These are phyloP conservation scores for Ptychochromis oligacanthus DNA, from an alignment of 2,113 vertebrate species.

Conservation along the genomic window DNA sequence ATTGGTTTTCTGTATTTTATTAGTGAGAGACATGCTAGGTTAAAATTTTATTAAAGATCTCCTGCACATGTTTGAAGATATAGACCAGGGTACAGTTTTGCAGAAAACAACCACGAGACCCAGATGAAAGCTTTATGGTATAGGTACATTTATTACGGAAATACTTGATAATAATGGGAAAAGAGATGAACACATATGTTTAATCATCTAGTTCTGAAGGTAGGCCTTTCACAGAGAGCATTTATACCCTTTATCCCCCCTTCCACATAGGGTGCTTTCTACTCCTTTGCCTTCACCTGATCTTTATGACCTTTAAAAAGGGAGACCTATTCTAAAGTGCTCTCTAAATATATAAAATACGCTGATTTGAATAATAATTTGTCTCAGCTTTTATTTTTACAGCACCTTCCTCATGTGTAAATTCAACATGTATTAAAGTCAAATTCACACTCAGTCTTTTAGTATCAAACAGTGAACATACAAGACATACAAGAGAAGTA, in stretches of 20 bases:
- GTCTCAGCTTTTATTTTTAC: not conserved
- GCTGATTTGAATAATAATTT: not conserved
- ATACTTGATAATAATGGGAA: accelerated
- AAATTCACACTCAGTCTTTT: not conserved
- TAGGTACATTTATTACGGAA: not conserved
- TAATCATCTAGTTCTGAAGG: not conserved
- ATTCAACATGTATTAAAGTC: not conserved
- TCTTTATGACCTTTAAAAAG: not conserved
- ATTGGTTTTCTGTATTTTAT: not conserved
- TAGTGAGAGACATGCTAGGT: not conserved
- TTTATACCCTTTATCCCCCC: no score
- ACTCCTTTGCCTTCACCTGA: not conserved
- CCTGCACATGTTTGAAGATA: not conserved
- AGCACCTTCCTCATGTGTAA: not conserved
- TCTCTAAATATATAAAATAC: not conserved
- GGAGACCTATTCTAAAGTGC: not conserved
- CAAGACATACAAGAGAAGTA: not conserved
- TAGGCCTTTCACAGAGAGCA: not conserved
- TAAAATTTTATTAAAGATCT: not conserved
- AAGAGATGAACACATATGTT: not conserved
- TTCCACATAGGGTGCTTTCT: not conserved
- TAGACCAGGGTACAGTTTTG: accelerated
- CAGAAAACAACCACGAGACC: no score
- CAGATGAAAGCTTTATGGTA: not conserved
- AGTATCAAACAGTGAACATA: not conserved